Evolutionary conservation across 2,888 invertebrate genomes (phyloP).

Genomic region (Lumbricus terrestris): DNA sequence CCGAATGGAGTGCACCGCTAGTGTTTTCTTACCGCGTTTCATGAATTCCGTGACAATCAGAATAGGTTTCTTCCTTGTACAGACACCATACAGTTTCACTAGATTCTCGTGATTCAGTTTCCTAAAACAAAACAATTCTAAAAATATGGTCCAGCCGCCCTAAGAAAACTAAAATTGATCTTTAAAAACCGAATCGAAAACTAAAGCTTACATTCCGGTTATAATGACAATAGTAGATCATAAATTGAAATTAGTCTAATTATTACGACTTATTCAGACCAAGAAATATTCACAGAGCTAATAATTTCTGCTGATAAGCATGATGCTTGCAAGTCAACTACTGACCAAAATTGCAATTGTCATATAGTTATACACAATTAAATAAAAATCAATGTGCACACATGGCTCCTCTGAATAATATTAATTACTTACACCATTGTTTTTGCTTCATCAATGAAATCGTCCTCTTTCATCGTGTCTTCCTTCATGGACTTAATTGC

Average conservation of each 20-base stretch:
- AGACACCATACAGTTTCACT: constrained; percentile 92
- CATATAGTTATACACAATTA: neutral
- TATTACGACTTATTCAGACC: too few species aligned
- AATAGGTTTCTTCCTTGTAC: constrained; percentile 89
- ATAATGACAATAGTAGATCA: too few species aligned
- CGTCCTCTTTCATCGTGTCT: constrained; percentile 94
- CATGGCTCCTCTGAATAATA: neutral
- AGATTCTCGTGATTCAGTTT: constrained; percentile 91
- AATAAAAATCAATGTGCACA: neutral
- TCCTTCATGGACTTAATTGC: constrained; percentile 98
- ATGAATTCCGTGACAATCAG: constrained; percentile 96
- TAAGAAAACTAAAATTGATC: too few species aligned
- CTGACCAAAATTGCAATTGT: neutral
- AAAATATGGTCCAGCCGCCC: neutral
- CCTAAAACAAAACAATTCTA: constrained; percentile 63
- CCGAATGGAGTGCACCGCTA: neutral
- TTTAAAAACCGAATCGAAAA: too few species aligned
- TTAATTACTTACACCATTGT: constrained; percentile 73
- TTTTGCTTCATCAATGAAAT: constrained; percentile 96
- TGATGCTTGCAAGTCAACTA: neutral
- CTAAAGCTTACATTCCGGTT: too few species aligned
- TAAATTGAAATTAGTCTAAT: too few species aligned
- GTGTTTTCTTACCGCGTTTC: constrained; percentile 65
- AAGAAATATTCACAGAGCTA: too few species aligned
- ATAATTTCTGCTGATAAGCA: neutral